A percentile compares a stretch with the other conserved stretches of the same genome.
phyloP scores from a whole-genome alignment of 2,888 invertebrate species.

The Isotomurus palustris region DNA sequence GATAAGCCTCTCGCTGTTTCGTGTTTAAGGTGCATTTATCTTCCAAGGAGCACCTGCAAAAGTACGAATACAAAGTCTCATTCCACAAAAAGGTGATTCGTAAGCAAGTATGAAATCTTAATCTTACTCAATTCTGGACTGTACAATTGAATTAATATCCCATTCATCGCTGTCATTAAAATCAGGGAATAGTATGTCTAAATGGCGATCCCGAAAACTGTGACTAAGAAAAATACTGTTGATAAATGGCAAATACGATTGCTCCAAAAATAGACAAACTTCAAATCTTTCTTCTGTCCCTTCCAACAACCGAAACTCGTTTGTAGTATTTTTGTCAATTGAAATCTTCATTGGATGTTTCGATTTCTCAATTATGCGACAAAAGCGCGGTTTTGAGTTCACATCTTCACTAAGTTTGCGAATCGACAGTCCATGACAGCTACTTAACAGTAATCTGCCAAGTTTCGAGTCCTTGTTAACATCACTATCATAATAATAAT shows the following conservation, averaged over 20 bases:
- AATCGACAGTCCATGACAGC: conserved; percentile 29
- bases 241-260: too few relatives aligned
- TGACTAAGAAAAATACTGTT: too few relatives aligned
- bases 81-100: too few relatives aligned
- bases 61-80: too few relatives aligned
- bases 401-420: neutral
- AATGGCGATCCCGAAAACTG: conserved; percentile 25
- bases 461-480: conserved; percentile 22
- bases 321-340: conserved; percentile 27
- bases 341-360: conserved; percentile 32
- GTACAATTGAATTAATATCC: conserved; percentile 17
- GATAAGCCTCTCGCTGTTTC: conserved; percentile 1
- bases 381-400: conserved; percentile 21
- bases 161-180: conserved; percentile 15
- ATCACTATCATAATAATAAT: neutral
- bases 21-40: neutral
- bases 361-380: conserved; percentile 35
- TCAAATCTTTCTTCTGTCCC: conserved; percentile 26
- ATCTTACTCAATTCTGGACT: conserved; percentile 12
- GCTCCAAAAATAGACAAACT: conserved; percentile 32
- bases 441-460: conserved; percentile 21
- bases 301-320: conserved; percentile 25
- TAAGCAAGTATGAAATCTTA: neutral
- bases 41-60: neutral
- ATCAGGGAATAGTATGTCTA: conserved; percentile 35